Percentiles rank a stretch among this genome's conserved stretches.
Evolutionary conservation across 2,797 vertebrate genomes (phyloP).

Genomic region (Pseudochaenichthys georgianus): DNA sequence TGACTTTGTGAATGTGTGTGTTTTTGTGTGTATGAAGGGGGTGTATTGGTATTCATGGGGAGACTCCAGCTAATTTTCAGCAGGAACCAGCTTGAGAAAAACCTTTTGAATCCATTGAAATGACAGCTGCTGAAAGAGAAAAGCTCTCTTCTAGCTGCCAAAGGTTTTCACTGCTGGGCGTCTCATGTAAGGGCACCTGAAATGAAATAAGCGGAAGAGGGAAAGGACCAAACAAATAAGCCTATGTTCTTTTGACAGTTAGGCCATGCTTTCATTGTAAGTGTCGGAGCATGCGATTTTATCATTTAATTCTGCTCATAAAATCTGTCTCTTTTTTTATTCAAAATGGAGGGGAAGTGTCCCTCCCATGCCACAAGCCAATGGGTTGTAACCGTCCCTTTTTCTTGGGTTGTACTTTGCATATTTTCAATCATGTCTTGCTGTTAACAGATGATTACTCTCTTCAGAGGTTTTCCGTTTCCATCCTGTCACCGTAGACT

Average conservation of each 20-base stretch:
- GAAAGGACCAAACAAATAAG: slow-evolving; percentile 76
- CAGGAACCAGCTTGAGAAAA: slow-evolving; percentile 48
- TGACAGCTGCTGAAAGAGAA: slow-evolving; percentile 71
- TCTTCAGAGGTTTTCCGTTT: slow-evolving; percentile 82
- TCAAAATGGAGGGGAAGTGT: slow-evolving; percentile 76
- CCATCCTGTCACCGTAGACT: slow-evolving; percentile 74
- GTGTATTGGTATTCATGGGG: slow-evolving; percentile 53
- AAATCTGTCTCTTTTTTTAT: slow-evolving; percentile 71
- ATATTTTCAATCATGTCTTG: slow-evolving; percentile 88
- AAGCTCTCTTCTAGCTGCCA: slow-evolving; percentile 40
- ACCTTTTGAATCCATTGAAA: slow-evolving; percentile 72
- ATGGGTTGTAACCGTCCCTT: slow-evolving; percentile 82
- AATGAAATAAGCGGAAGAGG: slow-evolving; percentile 61
- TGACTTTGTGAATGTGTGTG: slow-evolving; percentile 25
- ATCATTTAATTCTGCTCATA: slow-evolving; percentile 82
- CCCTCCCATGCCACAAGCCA: slow-evolving; percentile 78
- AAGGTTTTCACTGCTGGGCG: slow-evolving; percentile 60
- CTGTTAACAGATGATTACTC: slow-evolving; percentile 88
- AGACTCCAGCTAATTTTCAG: slow-evolving; percentile 63
- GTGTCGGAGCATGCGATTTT: slow-evolving; percentile 82
- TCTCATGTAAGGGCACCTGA: slow-evolving; percentile 74
- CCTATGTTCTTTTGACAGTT: slow-evolving; percentile 83
- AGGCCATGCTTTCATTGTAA: slow-evolving; percentile 76
- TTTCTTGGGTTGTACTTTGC: slow-evolving; percentile 83
- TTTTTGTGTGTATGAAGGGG: slow-evolving; percentile 8